Conservation (phyloP, 64 coral and sea anemone species). For the Montipora sp. region DNA sequence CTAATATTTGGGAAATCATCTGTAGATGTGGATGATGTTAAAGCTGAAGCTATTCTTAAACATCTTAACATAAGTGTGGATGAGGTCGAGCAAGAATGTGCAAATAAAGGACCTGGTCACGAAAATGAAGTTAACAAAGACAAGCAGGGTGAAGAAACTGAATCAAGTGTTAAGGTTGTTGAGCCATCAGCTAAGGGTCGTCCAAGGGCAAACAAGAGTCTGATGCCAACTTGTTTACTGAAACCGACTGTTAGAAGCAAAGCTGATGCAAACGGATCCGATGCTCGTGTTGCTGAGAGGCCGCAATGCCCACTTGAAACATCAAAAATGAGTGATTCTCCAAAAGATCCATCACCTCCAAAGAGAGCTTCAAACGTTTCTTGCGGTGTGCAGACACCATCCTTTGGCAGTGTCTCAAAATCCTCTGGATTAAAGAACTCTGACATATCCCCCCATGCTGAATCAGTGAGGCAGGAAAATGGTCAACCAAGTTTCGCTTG, state of each 20-base stretch:
- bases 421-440: not conserved
- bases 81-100: not conserved
- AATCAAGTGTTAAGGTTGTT: not conserved
- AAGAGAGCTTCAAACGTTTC: conserved; percentile 1
- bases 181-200: conserved; percentile 33
- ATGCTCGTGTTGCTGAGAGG: not conserved
- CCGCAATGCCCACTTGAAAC: not conserved
- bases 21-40: conserved; percentile 18
- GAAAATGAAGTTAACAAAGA: not conserved
- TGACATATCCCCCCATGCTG: not conserved
- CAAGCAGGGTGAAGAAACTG: not conserved
- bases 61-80: conserved; percentile 18
- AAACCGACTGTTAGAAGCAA: not conserved
- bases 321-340: not conserved
- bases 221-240: conserved; percentile 12
- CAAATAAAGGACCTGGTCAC: not conserved
- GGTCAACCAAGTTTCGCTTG: not conserved
- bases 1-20: conserved; percentile 53
- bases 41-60: conserved; percentile 40
- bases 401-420: not conserved
- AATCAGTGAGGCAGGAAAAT: conserved; percentile 14
- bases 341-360: not conserved
- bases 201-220: conserved; percentile 27
- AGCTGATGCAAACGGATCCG: not conserved
- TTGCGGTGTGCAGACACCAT: conserved; percentile 4